Conservation (phyloP, 2,888 invertebrate species). For the Tipula vernalis region DNA sequence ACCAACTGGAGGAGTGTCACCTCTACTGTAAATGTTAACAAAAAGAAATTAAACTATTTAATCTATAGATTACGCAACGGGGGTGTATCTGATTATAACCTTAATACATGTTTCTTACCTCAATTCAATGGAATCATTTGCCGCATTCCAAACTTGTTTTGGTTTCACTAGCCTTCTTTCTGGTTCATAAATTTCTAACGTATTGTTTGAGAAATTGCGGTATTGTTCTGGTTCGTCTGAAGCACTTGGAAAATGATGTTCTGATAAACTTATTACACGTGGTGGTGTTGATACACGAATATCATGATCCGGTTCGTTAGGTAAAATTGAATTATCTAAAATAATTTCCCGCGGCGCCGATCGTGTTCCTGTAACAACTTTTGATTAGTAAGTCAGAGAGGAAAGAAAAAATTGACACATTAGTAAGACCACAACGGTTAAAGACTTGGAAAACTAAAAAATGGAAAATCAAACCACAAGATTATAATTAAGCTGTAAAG, state of each 20-base stretch:
- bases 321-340: constrained; percentile 68
- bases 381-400: neutral
- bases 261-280: constrained; percentile 71
- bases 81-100: neutral
- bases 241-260: constrained; percentile 66
- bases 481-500: neutral
- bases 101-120: neutral
- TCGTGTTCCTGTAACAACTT: constrained; percentile 48
- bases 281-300: constrained; percentile 77
- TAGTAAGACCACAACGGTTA: neutral
- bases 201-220: neutral
- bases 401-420: neutral
- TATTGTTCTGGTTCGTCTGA: constrained; percentile 35
- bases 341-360: constrained; percentile 80
- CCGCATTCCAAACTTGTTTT: neutral
- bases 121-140: constrained; percentile 9
- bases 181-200: constrained; percentile 18
- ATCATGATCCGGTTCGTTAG: constrained; percentile 57
- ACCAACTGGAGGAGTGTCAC: constrained; percentile 53
- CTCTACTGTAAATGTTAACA: constrained; percentile 34
- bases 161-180: constrained; percentile 17
- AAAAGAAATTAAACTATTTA: neutral
- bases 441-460: neutral
- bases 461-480: neutral
- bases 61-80: neutral